A percentile compares a stretch with the other conserved stretches of the same genome.
phyloP scores from a whole-genome alignment of 2,888 invertebrate species.

The Cenopis cana region DNA sequence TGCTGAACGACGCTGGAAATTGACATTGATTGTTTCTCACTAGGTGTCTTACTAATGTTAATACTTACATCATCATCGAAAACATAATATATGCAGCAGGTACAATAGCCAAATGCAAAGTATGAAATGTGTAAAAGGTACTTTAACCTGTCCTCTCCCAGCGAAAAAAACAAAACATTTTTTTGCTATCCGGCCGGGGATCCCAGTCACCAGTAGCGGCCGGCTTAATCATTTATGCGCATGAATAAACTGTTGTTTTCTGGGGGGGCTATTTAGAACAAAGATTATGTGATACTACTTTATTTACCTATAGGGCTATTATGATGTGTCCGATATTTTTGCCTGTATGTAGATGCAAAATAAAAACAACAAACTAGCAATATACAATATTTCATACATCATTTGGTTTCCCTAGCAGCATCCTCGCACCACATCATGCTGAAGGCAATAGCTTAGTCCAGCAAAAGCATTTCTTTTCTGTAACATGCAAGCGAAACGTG shows the following conservation, averaged over 20 bases:
- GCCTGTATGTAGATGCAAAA: too few relatives aligned
- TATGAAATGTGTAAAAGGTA: neutral
- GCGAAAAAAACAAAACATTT: too few relatives aligned
- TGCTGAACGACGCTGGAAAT: slow-evolving; percentile 73
- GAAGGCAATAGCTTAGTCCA: neutral
- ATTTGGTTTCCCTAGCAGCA: slow-evolving; percentile 1
- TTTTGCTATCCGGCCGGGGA: too few relatives aligned
- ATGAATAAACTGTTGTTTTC: too few relatives aligned
- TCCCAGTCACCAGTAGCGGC: too few relatives aligned
- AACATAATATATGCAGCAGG: neutral
- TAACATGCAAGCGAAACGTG: slow-evolving; percentile 18
- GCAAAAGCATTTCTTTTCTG: slow-evolving; percentile 19
- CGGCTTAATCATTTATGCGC: too few relatives aligned
- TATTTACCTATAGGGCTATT: too few relatives aligned
- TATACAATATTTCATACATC: slow-evolving; percentile 8
- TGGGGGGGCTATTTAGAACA: too few relatives aligned
- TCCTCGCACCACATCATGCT: slow-evolving; percentile 4
- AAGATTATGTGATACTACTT: too few relatives aligned
- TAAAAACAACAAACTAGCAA: neutral
- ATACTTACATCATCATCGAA: neutral
- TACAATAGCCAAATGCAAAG: neutral
- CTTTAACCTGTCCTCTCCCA: too few relatives aligned
- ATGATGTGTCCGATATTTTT: too few relatives aligned
- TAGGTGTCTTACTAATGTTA: too few relatives aligned
- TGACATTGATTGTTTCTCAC: neutral